These are phyloP conservation scores for Adelges cooleyi DNA, from an alignment of 1,140 invertebrate species.

Conservation along the genomic window DNA sequence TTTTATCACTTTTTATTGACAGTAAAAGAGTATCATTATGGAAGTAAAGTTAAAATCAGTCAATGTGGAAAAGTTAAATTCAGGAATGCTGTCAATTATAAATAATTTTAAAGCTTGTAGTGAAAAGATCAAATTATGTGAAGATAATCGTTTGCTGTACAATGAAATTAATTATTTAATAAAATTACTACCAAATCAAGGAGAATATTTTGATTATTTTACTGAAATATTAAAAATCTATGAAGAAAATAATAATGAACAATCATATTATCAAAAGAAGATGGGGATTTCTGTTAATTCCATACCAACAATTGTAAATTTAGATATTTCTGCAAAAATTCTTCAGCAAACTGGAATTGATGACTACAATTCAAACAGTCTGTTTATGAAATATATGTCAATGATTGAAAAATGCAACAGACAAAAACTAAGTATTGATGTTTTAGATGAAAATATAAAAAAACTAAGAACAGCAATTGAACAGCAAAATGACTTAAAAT, in stretches of 20 bases:
- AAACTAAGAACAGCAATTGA: conserved; percentile 10
- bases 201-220: background rate
- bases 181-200: background rate
- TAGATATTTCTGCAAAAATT: background rate
- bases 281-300: background rate
- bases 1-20: too few relatives aligned
- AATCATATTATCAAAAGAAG: background rate
- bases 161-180: background rate
- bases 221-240: background rate
- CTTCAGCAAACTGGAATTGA: background rate
- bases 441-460: conserved; percentile 13
- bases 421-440: background rate
- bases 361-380: background rate
- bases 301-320: background rate
- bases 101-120: background rate
- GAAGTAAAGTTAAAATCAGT: too few relatives aligned
- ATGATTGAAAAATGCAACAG: background rate
- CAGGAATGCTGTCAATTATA: background rate
- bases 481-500: conserved; percentile 7
- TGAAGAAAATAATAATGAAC: background rate
- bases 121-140: background rate
- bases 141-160: background rate
- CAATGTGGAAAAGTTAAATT: background rate
- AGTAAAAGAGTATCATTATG: too few relatives aligned
- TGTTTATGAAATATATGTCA: conserved; percentile 11